These are phyloP conservation scores for Pampusana beccarii DNA, from an alignment of 2,113 vertebrate species.

Conservation along the genomic window DNA sequence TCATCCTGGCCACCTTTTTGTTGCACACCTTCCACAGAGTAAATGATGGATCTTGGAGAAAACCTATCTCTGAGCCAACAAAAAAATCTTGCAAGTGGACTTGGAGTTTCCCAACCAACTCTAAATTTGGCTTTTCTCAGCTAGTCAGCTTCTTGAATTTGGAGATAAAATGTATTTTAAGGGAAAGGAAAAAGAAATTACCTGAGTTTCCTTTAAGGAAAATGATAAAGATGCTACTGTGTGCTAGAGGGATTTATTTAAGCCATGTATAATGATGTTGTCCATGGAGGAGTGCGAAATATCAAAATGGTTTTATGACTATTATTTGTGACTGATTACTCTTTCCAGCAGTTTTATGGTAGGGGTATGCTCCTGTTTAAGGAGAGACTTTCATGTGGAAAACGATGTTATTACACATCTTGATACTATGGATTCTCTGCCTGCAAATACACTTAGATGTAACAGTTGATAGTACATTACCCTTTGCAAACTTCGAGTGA, in stretches of 20 bases:
- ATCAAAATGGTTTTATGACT: neutral
- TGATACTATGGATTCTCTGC: neutral
- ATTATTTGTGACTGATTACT: neutral
- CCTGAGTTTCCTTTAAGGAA: neutral
- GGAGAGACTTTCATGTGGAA: neutral
- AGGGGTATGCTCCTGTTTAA: neutral
- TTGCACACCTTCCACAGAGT: neutral
- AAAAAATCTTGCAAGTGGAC: neutral
- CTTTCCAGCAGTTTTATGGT: neutral
- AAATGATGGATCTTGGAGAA: neutral
- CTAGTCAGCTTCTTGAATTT: neutral
- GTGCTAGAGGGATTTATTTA: neutral
- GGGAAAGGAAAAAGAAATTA: neutral
- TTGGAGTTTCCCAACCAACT: neutral
- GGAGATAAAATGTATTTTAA: neutral
- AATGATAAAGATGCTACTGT: neutral
- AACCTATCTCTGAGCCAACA: neutral
- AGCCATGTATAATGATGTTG: neutral
- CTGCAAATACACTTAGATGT: neutral
- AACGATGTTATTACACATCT: neutral
- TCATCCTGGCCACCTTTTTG: neutral
- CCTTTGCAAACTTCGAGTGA: neutral
- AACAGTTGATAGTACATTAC: neutral
- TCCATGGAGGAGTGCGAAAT: neutral
- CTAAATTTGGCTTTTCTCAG: neutral